Percentiles rank a stretch among this genome's conserved stretches.
phyloP scores from a whole-genome alignment of 2,113 vertebrate genomes.

The Buteo buteo region DNA sequence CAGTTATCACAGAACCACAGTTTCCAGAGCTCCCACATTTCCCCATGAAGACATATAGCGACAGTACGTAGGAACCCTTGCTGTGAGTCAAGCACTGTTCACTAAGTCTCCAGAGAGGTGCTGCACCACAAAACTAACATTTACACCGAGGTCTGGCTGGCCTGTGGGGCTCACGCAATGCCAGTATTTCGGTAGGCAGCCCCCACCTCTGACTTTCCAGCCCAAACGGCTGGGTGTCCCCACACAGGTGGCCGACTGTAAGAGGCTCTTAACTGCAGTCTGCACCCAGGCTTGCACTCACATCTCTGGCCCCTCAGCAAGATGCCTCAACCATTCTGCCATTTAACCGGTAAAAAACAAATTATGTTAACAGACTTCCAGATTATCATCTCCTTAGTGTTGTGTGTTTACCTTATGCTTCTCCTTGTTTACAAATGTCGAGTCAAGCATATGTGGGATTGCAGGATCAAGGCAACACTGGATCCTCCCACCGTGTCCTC shows the following conservation, averaged over 20 bases:
- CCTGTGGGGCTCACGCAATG: not conserved
- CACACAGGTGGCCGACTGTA: not conserved
- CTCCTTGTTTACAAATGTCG: not conserved
- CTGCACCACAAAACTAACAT: not conserved
- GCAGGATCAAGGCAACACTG: not conserved
- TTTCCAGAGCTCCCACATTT: not conserved
- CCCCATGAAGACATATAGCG: not conserved
- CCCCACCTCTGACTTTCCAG: not conserved
- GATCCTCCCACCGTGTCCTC: not conserved
- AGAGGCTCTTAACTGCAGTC: not conserved
- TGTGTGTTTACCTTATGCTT: not conserved
- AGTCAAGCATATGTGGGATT: not conserved
- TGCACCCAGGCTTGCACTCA: not conserved
- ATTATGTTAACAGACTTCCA: not conserved
- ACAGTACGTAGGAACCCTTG: not conserved
- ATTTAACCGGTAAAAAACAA: not conserved
- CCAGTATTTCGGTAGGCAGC: not conserved
- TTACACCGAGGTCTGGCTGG: not conserved
- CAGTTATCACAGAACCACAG: not conserved
- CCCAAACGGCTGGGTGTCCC: not conserved
- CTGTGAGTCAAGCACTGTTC: not conserved
- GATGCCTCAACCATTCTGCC: not conserved
- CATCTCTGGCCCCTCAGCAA: not conserved
- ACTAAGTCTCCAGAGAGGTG: not conserved
- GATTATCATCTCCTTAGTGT: not conserved